phyloP scores from a whole-genome alignment of 2,113 vertebrate genomes.

The Marmota monax region DNA sequence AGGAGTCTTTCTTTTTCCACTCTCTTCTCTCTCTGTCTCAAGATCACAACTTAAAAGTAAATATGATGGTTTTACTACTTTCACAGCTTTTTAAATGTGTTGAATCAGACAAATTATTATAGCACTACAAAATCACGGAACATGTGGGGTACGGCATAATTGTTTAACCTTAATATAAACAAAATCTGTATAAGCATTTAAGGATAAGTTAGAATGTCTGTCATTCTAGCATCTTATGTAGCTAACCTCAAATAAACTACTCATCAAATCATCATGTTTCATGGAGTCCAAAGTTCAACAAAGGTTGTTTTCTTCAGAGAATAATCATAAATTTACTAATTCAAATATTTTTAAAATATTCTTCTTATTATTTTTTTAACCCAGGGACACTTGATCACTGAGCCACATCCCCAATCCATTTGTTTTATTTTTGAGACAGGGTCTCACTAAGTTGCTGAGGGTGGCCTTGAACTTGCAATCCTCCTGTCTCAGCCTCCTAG shows the following conservation, averaged over 20 bases:
- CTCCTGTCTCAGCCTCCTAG: neutral
- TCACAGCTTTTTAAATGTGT: neutral
- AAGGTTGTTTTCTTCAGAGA: conserved; percentile 18
- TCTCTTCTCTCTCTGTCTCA: neutral
- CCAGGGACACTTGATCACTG: too few relatives aligned
- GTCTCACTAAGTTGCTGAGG: neutral
- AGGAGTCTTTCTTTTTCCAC: neutral
- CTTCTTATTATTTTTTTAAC: neutral
- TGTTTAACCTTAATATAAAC: conserved; percentile 48
- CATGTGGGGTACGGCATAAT: neutral
- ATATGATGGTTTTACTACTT: neutral
- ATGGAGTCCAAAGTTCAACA: conserved; percentile 1
- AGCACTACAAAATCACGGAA: neutral
- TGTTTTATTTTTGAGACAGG: neutral
- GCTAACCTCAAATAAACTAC: neutral
- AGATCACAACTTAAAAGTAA: neutral
- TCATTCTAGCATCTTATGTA: neutral
- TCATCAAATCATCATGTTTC: conserved; percentile 26
- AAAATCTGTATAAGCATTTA: conserved; percentile 42
- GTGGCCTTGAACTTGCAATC: neutral
- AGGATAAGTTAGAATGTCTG: conserved; percentile 23
- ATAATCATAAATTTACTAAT: neutral
- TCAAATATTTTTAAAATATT: neutral
- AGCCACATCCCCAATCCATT: too few relatives aligned
- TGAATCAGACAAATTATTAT: conserved; percentile 31